Conservation (phyloP, 2,888 invertebrate species). For the Mimumesa dahlbomi region DNA sequence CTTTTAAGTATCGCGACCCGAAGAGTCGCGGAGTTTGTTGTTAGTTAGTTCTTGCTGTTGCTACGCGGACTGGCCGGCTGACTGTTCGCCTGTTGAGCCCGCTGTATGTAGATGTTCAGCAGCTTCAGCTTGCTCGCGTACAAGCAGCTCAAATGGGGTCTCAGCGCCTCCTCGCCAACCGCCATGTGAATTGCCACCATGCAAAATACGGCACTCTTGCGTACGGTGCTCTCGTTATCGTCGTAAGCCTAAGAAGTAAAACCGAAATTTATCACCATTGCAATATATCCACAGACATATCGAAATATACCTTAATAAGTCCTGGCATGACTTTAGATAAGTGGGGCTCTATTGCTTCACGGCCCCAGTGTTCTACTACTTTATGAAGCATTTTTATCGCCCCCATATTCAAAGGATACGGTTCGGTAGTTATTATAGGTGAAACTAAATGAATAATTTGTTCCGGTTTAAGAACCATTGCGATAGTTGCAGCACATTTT, state of each 20-base stretch:
- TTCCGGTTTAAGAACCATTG: conserved; percentile 90
- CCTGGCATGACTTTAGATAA: conserved; percentile 93
- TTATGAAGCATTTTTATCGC: conserved; percentile 95
- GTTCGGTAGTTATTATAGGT: conserved; percentile 93
- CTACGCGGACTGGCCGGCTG: conserved; percentile 80
- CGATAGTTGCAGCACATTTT: conserved; percentile 89
- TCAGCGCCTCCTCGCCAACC: conserved; percentile 92
- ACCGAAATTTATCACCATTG: too few species aligned
- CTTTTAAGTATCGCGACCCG: conserved; percentile 77
- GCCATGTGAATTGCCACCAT: conserved; percentile 96
- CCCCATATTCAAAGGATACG: conserved; percentile 93
- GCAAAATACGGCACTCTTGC: conserved; percentile 98
- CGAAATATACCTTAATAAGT: conserved; percentile 87
- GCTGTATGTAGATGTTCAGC: conserved; percentile 89
- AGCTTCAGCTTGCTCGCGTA: conserved; percentile 95
- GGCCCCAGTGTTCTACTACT: conserved; percentile 89
- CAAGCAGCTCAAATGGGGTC: conserved; percentile 90
- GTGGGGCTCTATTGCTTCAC: conserved; percentile 87
- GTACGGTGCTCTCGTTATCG: conserved; percentile 93
- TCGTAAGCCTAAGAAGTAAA: conserved; percentile 88
- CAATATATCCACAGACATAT: too few species aligned
- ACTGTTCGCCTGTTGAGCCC: conserved; percentile 82
- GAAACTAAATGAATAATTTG: conserved; percentile 88
- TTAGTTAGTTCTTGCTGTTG: conserved; percentile 77
- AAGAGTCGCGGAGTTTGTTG: conserved; percentile 71